Percentiles rank a stretch among this genome's conserved stretches.
Evolutionary conservation across 1,140 invertebrate species (phyloP).

Genomic region (Drosophila parvula): DNA sequence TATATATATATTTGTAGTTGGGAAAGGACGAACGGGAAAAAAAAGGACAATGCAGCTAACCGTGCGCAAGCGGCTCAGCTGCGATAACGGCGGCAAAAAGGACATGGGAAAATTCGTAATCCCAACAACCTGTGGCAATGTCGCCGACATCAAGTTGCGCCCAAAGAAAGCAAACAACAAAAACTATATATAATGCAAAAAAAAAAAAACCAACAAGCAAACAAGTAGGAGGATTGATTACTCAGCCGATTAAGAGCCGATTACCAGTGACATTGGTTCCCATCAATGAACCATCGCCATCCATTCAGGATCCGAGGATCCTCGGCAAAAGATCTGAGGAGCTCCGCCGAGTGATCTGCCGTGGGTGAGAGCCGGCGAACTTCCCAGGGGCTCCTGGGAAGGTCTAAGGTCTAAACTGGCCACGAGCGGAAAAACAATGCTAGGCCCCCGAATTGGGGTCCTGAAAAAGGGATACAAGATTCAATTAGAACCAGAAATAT

Average conservation of each 20-base stretch:
- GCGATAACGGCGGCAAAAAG: constrained; percentile 80
- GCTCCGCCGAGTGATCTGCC: neutral
- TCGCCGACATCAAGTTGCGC: constrained; percentile 42
- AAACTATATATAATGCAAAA: neutral
- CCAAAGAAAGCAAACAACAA: neutral
- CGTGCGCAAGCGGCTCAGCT: constrained; percentile 75
- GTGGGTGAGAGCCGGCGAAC: neutral
- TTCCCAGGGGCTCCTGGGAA: constrained; percentile 11
- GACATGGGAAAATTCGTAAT: constrained; percentile 67
- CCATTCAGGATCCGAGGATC: neutral
- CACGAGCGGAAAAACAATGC: constrained; percentile 54
- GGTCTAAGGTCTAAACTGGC: constrained; percentile 61
- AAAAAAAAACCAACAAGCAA: neutral
- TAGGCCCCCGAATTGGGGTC: neutral
- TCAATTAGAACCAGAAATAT: neutral
- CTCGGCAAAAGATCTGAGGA: constrained; percentile 47
- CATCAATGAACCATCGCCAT: constrained; percentile 58
- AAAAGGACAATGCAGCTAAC: constrained; percentile 80
- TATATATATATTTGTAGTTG: neutral
- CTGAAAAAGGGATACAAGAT: neutral
- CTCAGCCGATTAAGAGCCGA: constrained; percentile 73
- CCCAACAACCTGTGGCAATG: constrained; percentile 75
- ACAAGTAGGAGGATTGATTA: constrained; percentile 76
- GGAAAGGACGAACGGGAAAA: constrained; percentile 2
- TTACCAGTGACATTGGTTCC: constrained; percentile 66